A percentile compares a stretch with the other conserved stretches of the same genome.
phyloP scores from a whole-genome alignment of 2,888 invertebrate species.

The Melieria omissa region DNA sequence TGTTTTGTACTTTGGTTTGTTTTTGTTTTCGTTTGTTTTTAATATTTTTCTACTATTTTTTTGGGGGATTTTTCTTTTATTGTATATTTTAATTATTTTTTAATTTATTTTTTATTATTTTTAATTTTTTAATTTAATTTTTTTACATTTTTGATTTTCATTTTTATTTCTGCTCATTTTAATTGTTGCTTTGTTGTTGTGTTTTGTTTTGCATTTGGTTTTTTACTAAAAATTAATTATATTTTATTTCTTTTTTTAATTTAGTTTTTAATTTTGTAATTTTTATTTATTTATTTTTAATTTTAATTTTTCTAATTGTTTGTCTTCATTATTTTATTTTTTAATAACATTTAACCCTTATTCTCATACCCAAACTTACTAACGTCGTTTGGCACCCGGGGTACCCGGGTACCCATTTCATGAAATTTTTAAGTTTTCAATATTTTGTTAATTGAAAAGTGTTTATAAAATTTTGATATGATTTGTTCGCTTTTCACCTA shows the following conservation, averaged over 20 bases:
- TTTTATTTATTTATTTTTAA: neutral
- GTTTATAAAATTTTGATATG: too few relatives aligned
- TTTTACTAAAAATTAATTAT: neutral
- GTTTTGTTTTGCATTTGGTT: neutral
- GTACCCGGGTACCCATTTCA: too few relatives aligned
- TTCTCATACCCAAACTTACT: too few relatives aligned
- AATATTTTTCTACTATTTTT: too few relatives aligned
- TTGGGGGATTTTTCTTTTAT: too few relatives aligned
- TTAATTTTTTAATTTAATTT: neutral
- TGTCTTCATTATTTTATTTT: neutral
- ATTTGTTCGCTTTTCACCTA: too few relatives aligned
- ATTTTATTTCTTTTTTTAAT: neutral
- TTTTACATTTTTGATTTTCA: neutral
- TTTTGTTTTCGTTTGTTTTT: too few relatives aligned
- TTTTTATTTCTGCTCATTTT: neutral
- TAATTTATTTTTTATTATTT: constrained; percentile 11
- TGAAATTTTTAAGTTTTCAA: too few relatives aligned
- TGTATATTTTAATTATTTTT: neutral
- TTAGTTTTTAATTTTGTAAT: neutral
- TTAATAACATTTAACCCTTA: too few relatives aligned
- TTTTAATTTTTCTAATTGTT: neutral
- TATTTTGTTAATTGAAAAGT: too few relatives aligned
- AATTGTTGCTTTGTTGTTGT: neutral
- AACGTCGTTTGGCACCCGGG: too few relatives aligned
- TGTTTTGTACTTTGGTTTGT: too few relatives aligned